Conservation (phyloP, 1,140 invertebrate species). For the Manduca sexta region DNA sequence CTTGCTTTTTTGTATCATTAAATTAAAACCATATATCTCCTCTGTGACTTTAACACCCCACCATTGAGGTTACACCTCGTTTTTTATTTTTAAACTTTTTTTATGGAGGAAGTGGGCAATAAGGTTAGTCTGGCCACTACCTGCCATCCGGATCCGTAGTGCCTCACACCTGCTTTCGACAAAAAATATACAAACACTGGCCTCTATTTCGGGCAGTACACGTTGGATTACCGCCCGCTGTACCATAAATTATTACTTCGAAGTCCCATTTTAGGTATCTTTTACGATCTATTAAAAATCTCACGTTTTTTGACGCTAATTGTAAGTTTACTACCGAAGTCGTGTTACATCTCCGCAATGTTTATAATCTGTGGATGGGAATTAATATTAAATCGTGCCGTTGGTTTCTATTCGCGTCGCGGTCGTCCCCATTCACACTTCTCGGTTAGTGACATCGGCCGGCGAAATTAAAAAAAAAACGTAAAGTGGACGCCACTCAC, state of each 20-base stretch:
- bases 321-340: too few species aligned
- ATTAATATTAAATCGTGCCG: background rate
- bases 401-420: constrained; percentile 29
- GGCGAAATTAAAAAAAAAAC: constrained; percentile 40
- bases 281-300: too few species aligned
- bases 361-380: background rate
- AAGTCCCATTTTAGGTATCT: background rate
- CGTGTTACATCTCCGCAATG: too few species aligned
- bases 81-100: constrained; percentile 28
- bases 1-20: constrained; percentile 26
- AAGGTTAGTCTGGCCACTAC: constrained; percentile 42
- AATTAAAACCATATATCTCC: constrained; percentile 20
- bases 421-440: constrained; percentile 41
- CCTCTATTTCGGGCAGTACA: constrained; percentile 47
- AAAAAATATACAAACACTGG: constrained; percentile 54
- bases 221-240: constrained; percentile 23
- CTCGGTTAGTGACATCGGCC: constrained; percentile 42
- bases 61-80: constrained; percentile 30
- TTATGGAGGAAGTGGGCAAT: constrained; percentile 50
- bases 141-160: constrained; percentile 25
- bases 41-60: constrained; percentile 35
- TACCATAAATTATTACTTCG: constrained; percentile 42
- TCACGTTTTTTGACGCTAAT: too few species aligned
- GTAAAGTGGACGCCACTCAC: constrained; percentile 12
- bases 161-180: constrained; percentile 48